These are phyloP conservation scores for Chelonoidis abingdonii DNA, from an alignment of 2,113 vertebrate genomes.

Conservation along the genomic window DNA sequence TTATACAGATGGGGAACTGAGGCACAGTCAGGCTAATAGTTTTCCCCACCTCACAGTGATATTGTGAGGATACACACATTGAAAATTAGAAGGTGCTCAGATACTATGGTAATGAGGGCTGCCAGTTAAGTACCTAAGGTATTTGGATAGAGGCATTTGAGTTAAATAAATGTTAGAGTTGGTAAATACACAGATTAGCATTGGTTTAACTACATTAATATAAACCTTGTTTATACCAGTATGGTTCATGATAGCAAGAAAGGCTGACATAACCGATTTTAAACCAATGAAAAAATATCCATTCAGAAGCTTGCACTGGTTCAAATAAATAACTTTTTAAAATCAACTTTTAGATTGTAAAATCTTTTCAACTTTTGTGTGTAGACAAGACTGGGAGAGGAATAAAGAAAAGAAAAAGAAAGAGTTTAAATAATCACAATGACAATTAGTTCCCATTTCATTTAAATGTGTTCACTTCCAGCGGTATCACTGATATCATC, in stretches of 20 bases:
- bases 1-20: not conserved
- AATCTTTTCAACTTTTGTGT: not conserved
- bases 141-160: not conserved
- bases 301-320: not conserved
- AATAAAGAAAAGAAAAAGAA: not conserved
- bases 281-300: not conserved
- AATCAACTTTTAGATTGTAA: not conserved
- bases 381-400: not conserved
- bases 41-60: not conserved
- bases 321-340: not conserved
- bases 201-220: not conserved
- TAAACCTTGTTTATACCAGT: not conserved
- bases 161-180: not conserved
- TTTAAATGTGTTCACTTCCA: slow-evolving; percentile 37
- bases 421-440: slow-evolving; percentile 13
- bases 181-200: not conserved
- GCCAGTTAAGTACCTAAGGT: not conserved
- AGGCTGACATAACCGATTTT: not conserved
- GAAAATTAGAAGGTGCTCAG: not conserved
- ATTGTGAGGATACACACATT: not conserved
- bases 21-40: not conserved
- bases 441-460: slow-evolving; percentile 41
- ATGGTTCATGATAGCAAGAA: not conserved
- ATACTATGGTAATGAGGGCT: not conserved
- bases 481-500: not conserved